Evolutionary conservation across 2,113 vertebrate species (phyloP).

Genomic region (Macrotus californicus): DNA sequence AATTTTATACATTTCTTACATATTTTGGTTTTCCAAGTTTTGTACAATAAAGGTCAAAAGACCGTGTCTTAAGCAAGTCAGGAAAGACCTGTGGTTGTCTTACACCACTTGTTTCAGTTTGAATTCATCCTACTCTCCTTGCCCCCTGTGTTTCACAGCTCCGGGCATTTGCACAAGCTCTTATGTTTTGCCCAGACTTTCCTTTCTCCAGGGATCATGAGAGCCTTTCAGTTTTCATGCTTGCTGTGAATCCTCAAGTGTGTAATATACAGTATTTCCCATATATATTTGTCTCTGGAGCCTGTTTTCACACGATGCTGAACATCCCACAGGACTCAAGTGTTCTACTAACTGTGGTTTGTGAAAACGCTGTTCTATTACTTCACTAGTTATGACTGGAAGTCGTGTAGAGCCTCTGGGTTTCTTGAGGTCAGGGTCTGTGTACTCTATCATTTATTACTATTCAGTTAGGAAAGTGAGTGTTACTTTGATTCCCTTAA

Average conservation of each 20-base stretch:
- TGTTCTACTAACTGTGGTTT: not conserved
- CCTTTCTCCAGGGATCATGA: not conserved
- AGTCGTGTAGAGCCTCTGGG: not conserved
- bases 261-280: not conserved
- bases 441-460: not conserved
- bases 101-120: not conserved
- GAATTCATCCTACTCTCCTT: not conserved
- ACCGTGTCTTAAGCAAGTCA: not conserved
- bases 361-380: not conserved
- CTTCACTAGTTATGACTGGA: not conserved
- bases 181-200: not conserved
- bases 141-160: not conserved
- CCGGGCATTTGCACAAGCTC: not conserved
- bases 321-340: not conserved
- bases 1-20: not conserved
- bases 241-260: not conserved
- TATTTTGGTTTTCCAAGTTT: not conserved
- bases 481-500: not conserved
- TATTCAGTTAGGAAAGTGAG: not conserved
- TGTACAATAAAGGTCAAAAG: not conserved
- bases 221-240: not conserved
- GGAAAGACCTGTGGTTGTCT: not conserved
- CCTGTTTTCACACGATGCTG: not conserved
- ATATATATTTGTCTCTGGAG: not conserved
- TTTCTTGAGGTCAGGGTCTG: not conserved